phyloP scores from a whole-genome alignment of 2,797 vertebrate species.

The Darevskia mixta region DNA sequence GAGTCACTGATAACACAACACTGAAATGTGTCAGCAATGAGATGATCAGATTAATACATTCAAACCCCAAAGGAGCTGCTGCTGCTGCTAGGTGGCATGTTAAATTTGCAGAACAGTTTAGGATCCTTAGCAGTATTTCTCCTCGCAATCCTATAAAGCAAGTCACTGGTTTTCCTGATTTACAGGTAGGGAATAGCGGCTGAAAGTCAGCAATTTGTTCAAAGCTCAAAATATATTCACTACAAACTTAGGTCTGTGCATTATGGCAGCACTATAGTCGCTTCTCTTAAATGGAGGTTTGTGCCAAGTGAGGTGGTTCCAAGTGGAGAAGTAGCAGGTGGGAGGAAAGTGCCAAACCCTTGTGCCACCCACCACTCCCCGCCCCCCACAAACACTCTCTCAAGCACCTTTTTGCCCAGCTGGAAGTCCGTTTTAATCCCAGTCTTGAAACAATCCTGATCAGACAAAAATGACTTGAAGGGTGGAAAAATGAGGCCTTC shows the following conservation, averaged over 20 bases:
- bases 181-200: background rate
- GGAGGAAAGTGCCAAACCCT: background rate
- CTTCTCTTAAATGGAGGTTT: background rate
- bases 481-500: background rate
- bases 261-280: background rate
- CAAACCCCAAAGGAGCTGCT: background rate
- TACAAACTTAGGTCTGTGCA: background rate
- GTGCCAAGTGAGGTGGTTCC: background rate
- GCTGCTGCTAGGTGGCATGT: background rate
- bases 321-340: background rate
- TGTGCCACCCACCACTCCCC: background rate
- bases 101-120: background rate
- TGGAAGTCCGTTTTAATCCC: background rate
- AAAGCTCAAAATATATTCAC: background rate
- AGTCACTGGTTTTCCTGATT: background rate
- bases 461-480: background rate
- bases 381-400: background rate
- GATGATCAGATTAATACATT: background rate
- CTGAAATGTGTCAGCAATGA: background rate
- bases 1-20: background rate
- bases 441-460: background rate
- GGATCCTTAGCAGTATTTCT: background rate
- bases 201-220: background rate
- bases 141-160: background rate
- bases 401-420: background rate